Evolutionary conservation across 2,113 vertebrate genomes (phyloP), one percentile per base, ranked within the genome.

Genomic region (Sphyrna mokarran): DNA sequence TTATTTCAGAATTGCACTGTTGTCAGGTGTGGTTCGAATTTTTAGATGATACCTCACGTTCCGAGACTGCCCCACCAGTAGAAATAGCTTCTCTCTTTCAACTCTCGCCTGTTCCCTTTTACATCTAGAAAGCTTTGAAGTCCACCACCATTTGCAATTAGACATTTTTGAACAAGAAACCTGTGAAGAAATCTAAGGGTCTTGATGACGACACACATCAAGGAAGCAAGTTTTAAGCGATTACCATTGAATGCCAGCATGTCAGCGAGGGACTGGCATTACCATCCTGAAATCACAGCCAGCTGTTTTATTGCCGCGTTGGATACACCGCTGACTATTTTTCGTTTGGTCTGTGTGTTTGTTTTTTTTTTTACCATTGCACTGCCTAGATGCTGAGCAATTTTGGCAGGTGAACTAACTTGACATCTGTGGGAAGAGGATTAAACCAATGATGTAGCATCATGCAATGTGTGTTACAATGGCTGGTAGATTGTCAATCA

Each of bases 371-470:
- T 37, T 23, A 23, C 91, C 23, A 43, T 94, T 94, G 29, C 29
- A 33, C 26, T n/a, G 29, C 33, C 58, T 43, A 43, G n/a, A 22
- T 40, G 91, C 58, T 70, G 33, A 69, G 91, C 91, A 40, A 18
- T 37, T 94, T 66, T 93, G 90, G 91, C 63, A 37, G 91, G 63
- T 90, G 66, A 94, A 23, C 37, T 70, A 94, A 94, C 26, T 7
- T 70, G 91, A 26, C 63, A 63, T 69, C 37, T 48, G 18, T 40
- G 61, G 40, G 37, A 26, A 26, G 40, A 94, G 1, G 29, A 90
- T 90, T 29, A 83, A 83, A 40, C 37, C 37, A 83, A 83, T 37
- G 61, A 37, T 90, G 29, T 61, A 16, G 33, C 61, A 8, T 93
- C 16, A 68, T 22, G 63, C 61, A 22, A 40, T 0, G 18, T 18